phyloP scores from a whole-genome alignment of 1,140 invertebrate genomes.

The Eufriesea mexicana region DNA sequence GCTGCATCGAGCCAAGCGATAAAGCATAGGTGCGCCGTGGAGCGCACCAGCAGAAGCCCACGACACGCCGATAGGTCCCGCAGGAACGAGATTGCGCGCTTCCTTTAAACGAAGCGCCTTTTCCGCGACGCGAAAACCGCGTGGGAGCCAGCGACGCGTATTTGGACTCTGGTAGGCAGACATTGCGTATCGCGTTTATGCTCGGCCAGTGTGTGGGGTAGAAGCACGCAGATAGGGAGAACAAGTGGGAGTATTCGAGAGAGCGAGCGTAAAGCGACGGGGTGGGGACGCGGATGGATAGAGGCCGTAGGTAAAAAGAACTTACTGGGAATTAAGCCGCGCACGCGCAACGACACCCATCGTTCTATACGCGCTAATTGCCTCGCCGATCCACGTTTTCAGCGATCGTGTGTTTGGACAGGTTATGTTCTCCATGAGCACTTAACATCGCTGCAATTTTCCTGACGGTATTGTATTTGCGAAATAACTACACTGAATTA shows the following conservation, averaged over 20 bases:
- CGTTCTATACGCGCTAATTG: constrained; percentile 56
- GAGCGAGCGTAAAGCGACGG: constrained; percentile 18
- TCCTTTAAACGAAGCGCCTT: constrained; percentile 22
- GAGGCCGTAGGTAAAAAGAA: constrained; percentile 17
- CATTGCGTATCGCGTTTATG: constrained; percentile 56
- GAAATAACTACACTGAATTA: too few species aligned
- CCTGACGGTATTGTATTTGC: too few species aligned
- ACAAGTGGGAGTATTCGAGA: constrained; percentile 53
- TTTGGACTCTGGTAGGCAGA: constrained; percentile 44
- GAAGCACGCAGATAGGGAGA: constrained; percentile 42
- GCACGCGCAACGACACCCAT: constrained; percentile 45
- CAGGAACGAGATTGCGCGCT: background rate
- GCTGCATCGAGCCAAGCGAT: too few species aligned
- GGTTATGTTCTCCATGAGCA: too few species aligned
- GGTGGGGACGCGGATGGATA: background rate
- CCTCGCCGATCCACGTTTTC: constrained; percentile 52
- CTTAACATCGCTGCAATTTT: too few species aligned
- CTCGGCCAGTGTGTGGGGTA: constrained; percentile 38
- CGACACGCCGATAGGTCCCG: too few species aligned
- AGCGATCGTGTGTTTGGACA: background rate
- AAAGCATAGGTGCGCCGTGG: background rate
- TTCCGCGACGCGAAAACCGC: background rate
- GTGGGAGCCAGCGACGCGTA: constrained; percentile 23
- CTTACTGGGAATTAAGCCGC: constrained; percentile 50
- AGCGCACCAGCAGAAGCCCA: background rate